Base-by-base conservation (phyloP, 2,113 vertebrate species). In the Tragelaphus buxtoni region DNA sequence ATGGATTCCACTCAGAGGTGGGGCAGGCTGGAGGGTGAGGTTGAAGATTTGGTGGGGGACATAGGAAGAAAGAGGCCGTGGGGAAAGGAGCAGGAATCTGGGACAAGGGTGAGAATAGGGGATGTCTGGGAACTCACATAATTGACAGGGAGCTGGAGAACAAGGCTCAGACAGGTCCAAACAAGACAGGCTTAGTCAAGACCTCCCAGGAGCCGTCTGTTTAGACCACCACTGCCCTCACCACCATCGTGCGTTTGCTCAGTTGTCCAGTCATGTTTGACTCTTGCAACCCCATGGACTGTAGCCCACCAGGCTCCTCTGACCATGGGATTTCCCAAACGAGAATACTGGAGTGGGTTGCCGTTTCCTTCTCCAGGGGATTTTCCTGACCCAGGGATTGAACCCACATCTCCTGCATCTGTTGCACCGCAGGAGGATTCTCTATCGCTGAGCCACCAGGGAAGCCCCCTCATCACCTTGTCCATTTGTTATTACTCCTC, bases 391-490 rank as follows among this genome's bases (percentile, higher is more conserved):
- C 22, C 69, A 42, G 22, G 22, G 35, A 42, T 4, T 26, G 69
- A 74, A 74, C 11, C 22, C 22, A 24, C 3, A 11, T 74, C 69
- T 42, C 69, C 35, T 42, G 35, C 1, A 11, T 74, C 69, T 26
- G 22, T 24, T 74, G 69, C 11, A 26, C 10, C 42, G 11, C 69
- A 26, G 69, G 5, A 74, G 22, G 35, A 26, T 24, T 42, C 69
- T 74, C 42, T 74, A 42, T 35, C 1, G 0, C 22, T 42, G 69
- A 74, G 5, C 69, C 22, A 26, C 39, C 69, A 13, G 39, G 69
- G 22, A 42, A 13, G 39, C 22, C 22, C 45, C 0, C 0, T 22
- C 28, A n/a, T 26, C 49, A 51, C 5, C 3, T 9, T 1, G n/a
- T 42, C n/a, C 8, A 2, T 14, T 17, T 17, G 14, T 22, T 8